These are phyloP conservation scores for Apodemus agrarius DNA, from an alignment of 2,797 vertebrate species.

Conservation along the genomic window DNA sequence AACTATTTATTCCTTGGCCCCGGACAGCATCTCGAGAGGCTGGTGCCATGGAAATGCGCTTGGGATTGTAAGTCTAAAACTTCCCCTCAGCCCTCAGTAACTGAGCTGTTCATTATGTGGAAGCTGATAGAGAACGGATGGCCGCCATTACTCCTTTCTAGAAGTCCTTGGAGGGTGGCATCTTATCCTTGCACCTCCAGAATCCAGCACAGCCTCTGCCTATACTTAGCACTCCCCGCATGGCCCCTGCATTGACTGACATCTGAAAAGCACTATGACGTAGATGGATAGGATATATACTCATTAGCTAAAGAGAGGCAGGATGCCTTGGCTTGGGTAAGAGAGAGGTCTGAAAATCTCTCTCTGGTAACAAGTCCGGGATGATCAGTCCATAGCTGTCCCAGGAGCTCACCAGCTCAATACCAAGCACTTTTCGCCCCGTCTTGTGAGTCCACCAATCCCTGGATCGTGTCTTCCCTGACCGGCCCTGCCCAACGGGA, in stretches of 20 bases:
- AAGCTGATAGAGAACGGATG: not conserved
- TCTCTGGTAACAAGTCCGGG: not conserved
- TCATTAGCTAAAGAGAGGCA: not conserved
- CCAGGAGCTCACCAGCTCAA: not conserved
- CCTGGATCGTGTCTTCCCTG: not conserved
- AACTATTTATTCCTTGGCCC: not conserved
- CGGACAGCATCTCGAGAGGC: not conserved
- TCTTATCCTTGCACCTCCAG: not conserved
- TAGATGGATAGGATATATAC: not conserved
- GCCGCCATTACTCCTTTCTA: not conserved
- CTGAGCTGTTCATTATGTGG: not conserved
- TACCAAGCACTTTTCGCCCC: not conserved
- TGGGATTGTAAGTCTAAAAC: not conserved
- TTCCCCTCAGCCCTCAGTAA: not conserved
- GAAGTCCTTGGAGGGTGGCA: not conserved
- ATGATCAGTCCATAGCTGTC: not conserved
- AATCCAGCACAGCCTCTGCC: not conserved
- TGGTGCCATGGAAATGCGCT: not conserved
- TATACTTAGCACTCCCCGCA: not conserved
- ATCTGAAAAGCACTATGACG: not conserved
- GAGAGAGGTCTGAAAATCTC: not conserved
- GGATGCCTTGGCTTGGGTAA: not conserved
- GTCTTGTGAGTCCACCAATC: not conserved
- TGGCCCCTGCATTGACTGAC: conserved; percentile 15
- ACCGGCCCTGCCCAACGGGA: not conserved